These are phyloP conservation scores for Nomada lathburiana DNA, from an alignment of 2,888 invertebrate species.

Conservation along the genomic window DNA sequence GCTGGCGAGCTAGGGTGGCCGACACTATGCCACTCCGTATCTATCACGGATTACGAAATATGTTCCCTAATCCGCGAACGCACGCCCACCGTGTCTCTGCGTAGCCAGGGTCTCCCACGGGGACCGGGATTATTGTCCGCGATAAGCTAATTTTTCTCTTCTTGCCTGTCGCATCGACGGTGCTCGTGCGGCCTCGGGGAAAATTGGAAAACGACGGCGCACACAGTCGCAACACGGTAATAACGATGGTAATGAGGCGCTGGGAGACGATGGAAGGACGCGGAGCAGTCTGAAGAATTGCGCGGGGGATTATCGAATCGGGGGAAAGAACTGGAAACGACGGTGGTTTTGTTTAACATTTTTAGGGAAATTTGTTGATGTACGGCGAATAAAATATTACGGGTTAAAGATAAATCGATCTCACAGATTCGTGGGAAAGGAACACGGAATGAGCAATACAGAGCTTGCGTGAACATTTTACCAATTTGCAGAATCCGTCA, in stretches of 20 bases:
- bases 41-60: constrained; percentile 82
- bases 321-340: not conserved
- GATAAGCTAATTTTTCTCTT: constrained; percentile 80
- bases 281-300: not conserved
- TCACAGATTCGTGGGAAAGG: too few relatives aligned
- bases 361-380: too few relatives aligned
- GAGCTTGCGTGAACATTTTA: too few relatives aligned
- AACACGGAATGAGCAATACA: too few relatives aligned
- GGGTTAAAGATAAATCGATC: too few relatives aligned
- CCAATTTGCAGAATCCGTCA: too few relatives aligned
- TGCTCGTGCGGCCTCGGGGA: constrained; percentile 35
- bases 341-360: too few relatives aligned
- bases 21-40: constrained; percentile 68
- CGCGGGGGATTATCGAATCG: not conserved
- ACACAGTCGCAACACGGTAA: constrained; percentile 43
- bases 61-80: constrained; percentile 79
- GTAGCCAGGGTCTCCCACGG: constrained; percentile 62
- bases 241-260: constrained; percentile 70
- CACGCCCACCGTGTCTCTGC: constrained; percentile 76
- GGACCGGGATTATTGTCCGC: constrained; percentile 76
- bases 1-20: constrained; percentile 63
- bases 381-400: too few relatives aligned
- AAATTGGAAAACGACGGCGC: constrained; percentile 67
- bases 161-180: constrained; percentile 3
- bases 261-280: constrained; percentile 8